phyloP scores from a whole-genome alignment of 2,888 invertebrate genomes.

The Fabriciana adippe region DNA sequence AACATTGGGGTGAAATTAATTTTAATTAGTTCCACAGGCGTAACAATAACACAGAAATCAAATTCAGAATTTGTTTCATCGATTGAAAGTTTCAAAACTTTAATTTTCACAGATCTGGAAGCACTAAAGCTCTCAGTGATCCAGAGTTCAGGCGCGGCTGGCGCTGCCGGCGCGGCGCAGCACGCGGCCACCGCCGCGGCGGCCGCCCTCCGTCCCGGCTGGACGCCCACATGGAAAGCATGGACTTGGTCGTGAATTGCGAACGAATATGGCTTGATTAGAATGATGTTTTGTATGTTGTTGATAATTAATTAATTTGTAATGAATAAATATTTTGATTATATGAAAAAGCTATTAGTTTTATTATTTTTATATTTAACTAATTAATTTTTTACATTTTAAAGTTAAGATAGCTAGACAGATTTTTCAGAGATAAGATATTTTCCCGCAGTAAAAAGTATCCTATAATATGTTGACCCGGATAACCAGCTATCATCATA shows the following conservation, averaged over 20 bases:
- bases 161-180: constrained; percentile 80
- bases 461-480: too few species aligned
- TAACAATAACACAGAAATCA: not conserved
- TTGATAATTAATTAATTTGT: not conserved
- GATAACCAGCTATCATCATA: too few species aligned
- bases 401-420: too few species aligned
- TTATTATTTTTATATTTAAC: too few species aligned
- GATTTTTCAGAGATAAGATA: too few species aligned
- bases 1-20: too few species aligned
- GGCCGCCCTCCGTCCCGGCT: constrained; percentile 73
- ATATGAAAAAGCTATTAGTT: too few species aligned
- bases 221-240: constrained; percentile 51
- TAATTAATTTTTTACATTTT: too few species aligned
- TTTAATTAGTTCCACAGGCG: too few species aligned
- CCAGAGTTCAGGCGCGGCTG: constrained; percentile 81
- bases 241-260: constrained; percentile 59
- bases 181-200: constrained; percentile 84
- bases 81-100: not conserved
- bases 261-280: not conserved
- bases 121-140: constrained; percentile 83
- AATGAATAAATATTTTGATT: constrained; percentile 4
- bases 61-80: not conserved
- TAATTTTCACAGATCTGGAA: constrained; percentile 71
- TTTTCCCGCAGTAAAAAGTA: too few species aligned
- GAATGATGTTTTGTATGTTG: not conserved